These are phyloP conservation scores for Lasioglossum malachurum DNA, from an alignment of 2,888 invertebrate species.

Conservation along the genomic window DNA sequence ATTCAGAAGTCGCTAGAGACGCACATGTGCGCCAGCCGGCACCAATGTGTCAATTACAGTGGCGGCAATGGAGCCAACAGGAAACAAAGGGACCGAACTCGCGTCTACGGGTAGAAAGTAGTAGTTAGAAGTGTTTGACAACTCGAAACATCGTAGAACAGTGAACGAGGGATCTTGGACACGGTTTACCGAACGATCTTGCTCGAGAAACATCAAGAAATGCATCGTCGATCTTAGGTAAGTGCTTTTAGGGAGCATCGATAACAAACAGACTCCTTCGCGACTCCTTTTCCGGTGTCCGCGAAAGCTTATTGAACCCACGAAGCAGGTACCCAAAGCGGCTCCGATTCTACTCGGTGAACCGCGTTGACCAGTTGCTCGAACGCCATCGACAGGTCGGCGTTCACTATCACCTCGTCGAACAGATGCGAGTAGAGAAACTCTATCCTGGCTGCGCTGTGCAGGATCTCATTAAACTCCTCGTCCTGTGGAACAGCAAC, in stretches of 20 bases:
- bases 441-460: constrained; percentile 94
- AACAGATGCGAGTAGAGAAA: constrained; percentile 97
- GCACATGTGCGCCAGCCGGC: background rate
- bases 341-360: constrained; percentile 95
- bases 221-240: constrained; percentile 27
- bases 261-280: background rate
- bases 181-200: constrained; percentile 22
- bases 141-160: constrained; percentile 51
- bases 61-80: background rate
- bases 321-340: constrained; percentile 97
- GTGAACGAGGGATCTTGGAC: constrained; percentile 39
- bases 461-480: constrained; percentile 94
- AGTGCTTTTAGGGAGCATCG: constrained; percentile 10
- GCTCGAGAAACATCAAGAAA: constrained; percentile 11
- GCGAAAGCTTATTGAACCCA: constrained; percentile 92
- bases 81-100: constrained; percentile 29
- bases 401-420: constrained; percentile 97
- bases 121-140: constrained; percentile 39
- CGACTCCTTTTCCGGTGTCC: background rate
- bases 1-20: background rate
- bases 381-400: constrained; percentile 93
- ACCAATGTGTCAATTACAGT: background rate
- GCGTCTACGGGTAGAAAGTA: constrained; percentile 44
- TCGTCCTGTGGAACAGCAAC: constrained; percentile 89
- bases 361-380: constrained; percentile 93